A percentile compares a stretch with the other conserved stretches of the same genome.
Conservation (phyloP, 1,140 invertebrate species). For the Trigoniulus corallinus region DNA sequence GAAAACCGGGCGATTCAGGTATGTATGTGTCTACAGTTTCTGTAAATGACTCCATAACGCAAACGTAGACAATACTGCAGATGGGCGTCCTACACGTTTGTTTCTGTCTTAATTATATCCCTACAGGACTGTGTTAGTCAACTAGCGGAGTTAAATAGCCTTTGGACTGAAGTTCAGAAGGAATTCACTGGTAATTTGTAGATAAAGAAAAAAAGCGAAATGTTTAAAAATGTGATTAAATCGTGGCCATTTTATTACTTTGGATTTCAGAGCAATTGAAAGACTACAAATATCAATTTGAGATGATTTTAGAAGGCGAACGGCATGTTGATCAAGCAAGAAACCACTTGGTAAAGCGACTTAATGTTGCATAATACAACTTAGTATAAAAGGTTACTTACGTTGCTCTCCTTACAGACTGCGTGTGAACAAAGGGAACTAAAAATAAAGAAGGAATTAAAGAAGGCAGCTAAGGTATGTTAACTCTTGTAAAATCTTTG, state of each 20-base stretch:
- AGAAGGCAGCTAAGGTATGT: slow-evolving; percentile 29
- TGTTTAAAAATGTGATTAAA: too few species aligned
- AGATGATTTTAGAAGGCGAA: slow-evolving; percentile 35
- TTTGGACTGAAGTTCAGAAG: slow-evolving; percentile 35
- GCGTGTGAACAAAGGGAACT: slow-evolving; percentile 28
- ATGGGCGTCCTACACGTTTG: too few species aligned
- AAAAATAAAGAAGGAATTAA: slow-evolving; percentile 31
- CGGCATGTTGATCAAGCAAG: slow-evolving; percentile 30
- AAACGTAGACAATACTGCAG: too few species aligned
- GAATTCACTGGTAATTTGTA: too few species aligned
- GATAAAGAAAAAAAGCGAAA: too few species aligned
- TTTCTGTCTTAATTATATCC: too few species aligned
- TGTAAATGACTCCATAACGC: too few species aligned
- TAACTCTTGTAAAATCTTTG: too few species aligned
- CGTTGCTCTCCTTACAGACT: slow-evolving; percentile 16
- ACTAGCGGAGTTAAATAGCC: slow-evolving; percentile 29
- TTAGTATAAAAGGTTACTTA: not conserved
- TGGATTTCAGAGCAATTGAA: slow-evolving; percentile 33
- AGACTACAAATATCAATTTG: slow-evolving; percentile 32
- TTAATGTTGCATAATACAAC: not conserved
- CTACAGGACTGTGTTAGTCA: slow-evolving; percentile 31
- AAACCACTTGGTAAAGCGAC: slow-evolving; percentile 29
- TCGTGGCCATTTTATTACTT: slow-evolving; percentile 14
- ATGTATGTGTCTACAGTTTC: too few species aligned
- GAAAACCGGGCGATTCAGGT: slow-evolving; percentile 34